A percentile compares a stretch with the other conserved stretches of the same genome.
Evolutionary conservation across 2,797 vertebrate species (phyloP).

Genomic region (Phyllotis vaccarum): DNA sequence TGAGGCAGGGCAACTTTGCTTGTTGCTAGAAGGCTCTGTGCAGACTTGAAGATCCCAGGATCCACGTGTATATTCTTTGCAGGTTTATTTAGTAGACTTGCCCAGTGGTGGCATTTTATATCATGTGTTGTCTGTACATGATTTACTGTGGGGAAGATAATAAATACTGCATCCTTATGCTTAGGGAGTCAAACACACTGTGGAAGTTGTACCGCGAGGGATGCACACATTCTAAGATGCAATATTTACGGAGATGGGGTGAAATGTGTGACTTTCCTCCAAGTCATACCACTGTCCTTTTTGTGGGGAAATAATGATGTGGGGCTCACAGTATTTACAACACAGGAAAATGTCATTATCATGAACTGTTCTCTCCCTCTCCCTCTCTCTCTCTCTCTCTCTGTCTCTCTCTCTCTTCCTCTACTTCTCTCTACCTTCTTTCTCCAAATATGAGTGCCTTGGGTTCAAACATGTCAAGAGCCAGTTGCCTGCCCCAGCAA

Average conservation of each 20-base stretch:
- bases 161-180: not conserved
- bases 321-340: accelerated
- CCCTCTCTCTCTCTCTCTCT: not conserved
- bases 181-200: constrained; percentile 17
- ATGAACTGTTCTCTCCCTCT: not conserved
- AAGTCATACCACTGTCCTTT: not conserved
- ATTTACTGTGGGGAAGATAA: constrained; percentile 32
- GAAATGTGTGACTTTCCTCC: not conserved
- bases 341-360: not conserved
- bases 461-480: constrained; percentile 84
- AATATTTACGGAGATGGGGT: not conserved
- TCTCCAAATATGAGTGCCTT: constrained; percentile 39
- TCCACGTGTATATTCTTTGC: not conserved
- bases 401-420: not conserved
- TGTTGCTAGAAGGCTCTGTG: not conserved
- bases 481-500: constrained; percentile 74
- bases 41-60: not conserved
- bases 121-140: constrained; percentile 42
- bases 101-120: not conserved
- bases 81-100: constrained; percentile 33
- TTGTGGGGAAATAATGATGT: not conserved
- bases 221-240: not conserved
- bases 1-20: not conserved
- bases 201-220: not conserved
- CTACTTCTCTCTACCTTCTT: not conserved